Percentiles rank a stretch among this genome's conserved stretches.
These are phyloP conservation scores for Tribolium castaneum DNA, from an alignment of 1,140 invertebrate species.

Conservation along the genomic window DNA sequence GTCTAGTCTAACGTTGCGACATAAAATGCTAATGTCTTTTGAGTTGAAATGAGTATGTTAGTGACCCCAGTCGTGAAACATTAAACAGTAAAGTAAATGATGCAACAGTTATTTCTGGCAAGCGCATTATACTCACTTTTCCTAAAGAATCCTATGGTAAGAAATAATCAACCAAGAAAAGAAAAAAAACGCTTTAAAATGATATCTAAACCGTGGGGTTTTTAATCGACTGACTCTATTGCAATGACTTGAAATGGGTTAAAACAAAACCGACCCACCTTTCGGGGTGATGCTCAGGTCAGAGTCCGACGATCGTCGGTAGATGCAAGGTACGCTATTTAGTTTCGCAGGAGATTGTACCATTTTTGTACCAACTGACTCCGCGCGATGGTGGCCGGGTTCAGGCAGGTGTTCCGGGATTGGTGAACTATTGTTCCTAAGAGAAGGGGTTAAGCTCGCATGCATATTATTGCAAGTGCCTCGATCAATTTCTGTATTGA, in stretches of 20 bases:
- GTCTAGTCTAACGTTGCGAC: conserved; percentile 35
- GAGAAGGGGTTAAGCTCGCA: conserved; percentile 62
- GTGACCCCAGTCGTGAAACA: conserved; percentile 35
- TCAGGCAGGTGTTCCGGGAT: conserved; percentile 43
- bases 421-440: conserved; percentile 56
- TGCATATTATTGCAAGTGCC: conserved; percentile 59
- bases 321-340: conserved; percentile 69
- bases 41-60: conserved; percentile 27
- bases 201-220: background rate
- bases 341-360: conserved; percentile 67
- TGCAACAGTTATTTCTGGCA: conserved; percentile 53
- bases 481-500: conserved; percentile 60
- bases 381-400: conserved; percentile 50
- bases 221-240: background rate
- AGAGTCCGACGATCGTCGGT: conserved; percentile 90
- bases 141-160: conserved; percentile 61
- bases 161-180: conserved; percentile 51
- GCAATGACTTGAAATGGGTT: background rate
- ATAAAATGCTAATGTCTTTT: conserved; percentile 20
- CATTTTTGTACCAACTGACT: conserved; percentile 52
- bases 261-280: conserved; percentile 70
- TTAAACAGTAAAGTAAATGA: conserved; percentile 45
- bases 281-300: conserved; percentile 93
- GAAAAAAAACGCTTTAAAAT: conserved; percentile 34
- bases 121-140: conserved; percentile 62